Base-by-base conservation (phyloP, 2,113 vertebrate species). In the Lethenteron reissneri region DNA sequence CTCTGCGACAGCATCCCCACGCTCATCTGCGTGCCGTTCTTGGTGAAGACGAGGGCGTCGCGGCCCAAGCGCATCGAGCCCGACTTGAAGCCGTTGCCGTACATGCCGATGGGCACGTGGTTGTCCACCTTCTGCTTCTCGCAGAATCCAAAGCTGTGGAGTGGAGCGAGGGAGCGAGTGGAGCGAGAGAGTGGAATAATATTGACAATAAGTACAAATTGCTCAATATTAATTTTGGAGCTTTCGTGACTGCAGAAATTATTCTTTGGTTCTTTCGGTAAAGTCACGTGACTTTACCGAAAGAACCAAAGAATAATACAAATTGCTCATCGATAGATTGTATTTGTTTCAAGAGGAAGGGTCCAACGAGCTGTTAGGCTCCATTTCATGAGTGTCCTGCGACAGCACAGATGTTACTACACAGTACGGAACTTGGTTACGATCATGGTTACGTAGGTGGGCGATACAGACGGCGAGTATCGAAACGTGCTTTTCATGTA, bases 71-170 rank as follows among this genome's bases (percentile, higher is more conserved):
- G 87, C 92, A 99, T 97, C 57, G 92, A 90, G 3, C 94, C 94
- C 0, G 94, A 97, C 76, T 99, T 99, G 84, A 99, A 99, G 3
- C 91, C 94, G 19, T 99, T 99, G 15, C 94, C 94, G 57, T 96
- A 99, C 11, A 92, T 76, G 7, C 94, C 92, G 74, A 99, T 88
- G 0, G 94, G 92, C 2, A 82, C 78, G 0, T 82, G 78, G 7
- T 86, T 87, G 25, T 85, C 83, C 72, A 86, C 21, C 56, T 83
- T 69, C n/a, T 78, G 79, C 82, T 99, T 99, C 72, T 99, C 88
- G 76, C 90, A 95, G 82, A 92, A 97, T 9, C 94, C 94, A 12
- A 97, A 96, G 76, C 94, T 97, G 79, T 71, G 78, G 41, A 41
- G 41, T 41, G 41, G 41, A 41, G 41, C 4, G 41, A 41, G 6